phyloP scores from a whole-genome alignment of 37 sponge, comb jelly and placozoan species.

The Sycon ciliatum region DNA sequence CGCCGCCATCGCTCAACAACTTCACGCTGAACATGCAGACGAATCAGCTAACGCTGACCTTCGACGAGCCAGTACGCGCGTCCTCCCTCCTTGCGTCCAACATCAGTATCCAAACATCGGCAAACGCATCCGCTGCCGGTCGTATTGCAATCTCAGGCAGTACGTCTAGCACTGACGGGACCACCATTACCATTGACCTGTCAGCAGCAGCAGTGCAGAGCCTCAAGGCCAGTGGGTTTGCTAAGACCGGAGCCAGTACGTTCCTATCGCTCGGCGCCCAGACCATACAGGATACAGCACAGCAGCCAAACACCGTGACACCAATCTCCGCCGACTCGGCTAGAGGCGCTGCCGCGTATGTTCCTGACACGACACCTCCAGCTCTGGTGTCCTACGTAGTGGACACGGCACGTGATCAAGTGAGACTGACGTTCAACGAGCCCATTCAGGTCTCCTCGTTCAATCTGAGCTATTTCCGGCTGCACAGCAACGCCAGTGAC shows the following conservation, averaged over 20 bases:
- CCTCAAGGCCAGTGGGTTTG: not conserved
- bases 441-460: conserved; percentile 61
- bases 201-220: conserved; percentile 27
- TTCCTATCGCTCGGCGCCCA: not conserved
- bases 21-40: conserved; percentile 56
- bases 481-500: too few species aligned
- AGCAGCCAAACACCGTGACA: not conserved
- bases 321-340: conserved; percentile 9
- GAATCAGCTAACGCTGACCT: conserved; percentile 41
- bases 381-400: conserved; percentile 35
- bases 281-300: not conserved
- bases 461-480: conserved; percentile 36
- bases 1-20: conserved; percentile 37
- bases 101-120: conserved; percentile 61
- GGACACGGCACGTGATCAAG: conserved; percentile 44
- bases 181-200: conserved; percentile 48
- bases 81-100: conserved; percentile 46
- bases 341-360: conserved; percentile 18
- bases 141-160: too few species aligned
- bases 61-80: conserved; percentile 78
- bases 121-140: conserved; percentile 38
- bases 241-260: not conserved
- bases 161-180: not conserved
- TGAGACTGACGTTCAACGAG: conserved; percentile 63
- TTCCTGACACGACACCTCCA: conserved; percentile 55